Base-by-base conservation (phyloP, 2,888 invertebrate genomes). In the Agrochola lychnidis region DNA sequence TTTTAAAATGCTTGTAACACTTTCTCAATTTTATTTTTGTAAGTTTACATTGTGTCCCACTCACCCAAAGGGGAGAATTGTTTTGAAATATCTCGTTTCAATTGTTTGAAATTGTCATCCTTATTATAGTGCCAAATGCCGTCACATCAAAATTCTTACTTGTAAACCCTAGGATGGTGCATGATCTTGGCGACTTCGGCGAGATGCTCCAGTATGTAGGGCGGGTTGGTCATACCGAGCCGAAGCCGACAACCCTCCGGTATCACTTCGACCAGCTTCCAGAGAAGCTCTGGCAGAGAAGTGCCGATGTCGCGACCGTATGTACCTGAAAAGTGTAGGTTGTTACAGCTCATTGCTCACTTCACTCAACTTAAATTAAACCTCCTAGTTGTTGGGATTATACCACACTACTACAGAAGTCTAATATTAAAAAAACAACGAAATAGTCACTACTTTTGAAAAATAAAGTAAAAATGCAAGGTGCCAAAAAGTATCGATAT, bases 201-300 rank as follows among this genome's bases (percentile, higher is more conserved):
- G 40, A 99, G 95, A 93, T 99, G 99, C 88, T 99, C 99, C 76
- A 99, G 95, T 78, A 99, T 99, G 93, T 99, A 99, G 0, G 99
- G 99, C 0, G 99, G 99, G 97, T 99, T 99, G 70, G 99, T 99
- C 99, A 99, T 99, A 22, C 99, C 99, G 51, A 99, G 97, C 68
- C 99, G 97, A 90, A 99, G 97, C 94, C 98, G 97, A 87, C 98
- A 98, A 12, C 98, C 98, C 61, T 97, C 95, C 0, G 98, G 98
- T 74, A 98, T 97, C 22, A 98, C 97, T 73, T 98, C 97, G 0
- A 99, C 98, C n/a, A 99, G 95, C 91, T 97, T 96, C 97, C 98
- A 98, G 42, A 99, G 96, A 70, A 99, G 96, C 92, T 98, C 98
- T 0, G 99, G 99, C 63, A 99, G 95, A 0, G 98, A 98, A 0